Percentiles rank a stretch among this genome's conserved stretches.
Evolutionary conservation across 2,797 vertebrate genomes (phyloP).

Genomic region (Synaphobranchus kaupii): DNA sequence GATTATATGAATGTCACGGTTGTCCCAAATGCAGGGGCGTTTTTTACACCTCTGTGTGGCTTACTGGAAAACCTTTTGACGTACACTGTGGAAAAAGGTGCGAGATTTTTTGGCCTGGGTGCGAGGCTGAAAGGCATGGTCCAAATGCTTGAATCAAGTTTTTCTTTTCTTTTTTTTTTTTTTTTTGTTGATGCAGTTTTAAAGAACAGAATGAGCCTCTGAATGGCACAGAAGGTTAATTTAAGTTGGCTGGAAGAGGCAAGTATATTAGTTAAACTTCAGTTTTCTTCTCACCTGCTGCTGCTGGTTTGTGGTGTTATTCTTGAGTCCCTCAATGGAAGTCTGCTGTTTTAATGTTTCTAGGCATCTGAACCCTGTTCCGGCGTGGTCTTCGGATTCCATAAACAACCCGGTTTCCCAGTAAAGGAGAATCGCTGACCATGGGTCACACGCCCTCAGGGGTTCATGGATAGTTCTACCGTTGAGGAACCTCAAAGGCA

Average conservation of each 20-base stretch:
- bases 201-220: not conserved
- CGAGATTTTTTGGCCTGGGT: slow-evolving; percentile 25
- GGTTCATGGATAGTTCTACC: not conserved
- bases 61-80: slow-evolving; percentile 33
- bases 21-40: not conserved
- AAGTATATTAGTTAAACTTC: not conserved
- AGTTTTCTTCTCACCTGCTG: not conserved
- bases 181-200: not conserved
- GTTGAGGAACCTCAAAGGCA: not conserved
- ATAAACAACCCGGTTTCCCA: not conserved
- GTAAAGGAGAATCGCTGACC: not conserved
- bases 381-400: not conserved
- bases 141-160: not conserved
- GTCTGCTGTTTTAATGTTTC: not conserved
- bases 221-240: not conserved
- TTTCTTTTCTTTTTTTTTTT: not conserved
- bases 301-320: not conserved
- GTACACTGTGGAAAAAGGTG: slow-evolving; percentile 24
- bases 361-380: not conserved
- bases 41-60: slow-evolving; percentile 6
- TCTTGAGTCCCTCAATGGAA: not conserved
- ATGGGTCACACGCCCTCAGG: not conserved
- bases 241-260: not conserved
- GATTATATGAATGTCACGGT: not conserved
- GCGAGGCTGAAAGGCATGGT: slow-evolving; percentile 17